Percentiles rank a stretch among this genome's conserved stretches.
Conservation (phyloP, 2,113 vertebrate genomes). For the Centropristis striata region DNA sequence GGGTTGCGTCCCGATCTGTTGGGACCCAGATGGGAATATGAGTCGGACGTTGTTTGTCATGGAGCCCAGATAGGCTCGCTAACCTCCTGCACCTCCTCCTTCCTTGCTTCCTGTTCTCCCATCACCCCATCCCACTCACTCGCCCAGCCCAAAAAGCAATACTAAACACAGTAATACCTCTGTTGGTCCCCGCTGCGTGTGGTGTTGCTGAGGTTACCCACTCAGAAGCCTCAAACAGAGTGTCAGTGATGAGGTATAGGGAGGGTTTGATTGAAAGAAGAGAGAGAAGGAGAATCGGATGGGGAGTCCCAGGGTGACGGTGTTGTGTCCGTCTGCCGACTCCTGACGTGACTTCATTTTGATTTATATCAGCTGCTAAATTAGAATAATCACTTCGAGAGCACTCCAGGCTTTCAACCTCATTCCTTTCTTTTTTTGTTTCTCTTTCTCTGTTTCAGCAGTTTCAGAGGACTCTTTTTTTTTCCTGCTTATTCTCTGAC, state of each 20-base stretch:
- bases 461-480: conserved; percentile 11
- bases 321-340: conserved; percentile 91
- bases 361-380: conserved; percentile 98
- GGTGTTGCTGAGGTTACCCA: conserved; percentile 84
- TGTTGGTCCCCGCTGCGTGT: conserved; percentile 79
- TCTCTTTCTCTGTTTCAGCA: conserved; percentile 32
- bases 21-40: conserved; percentile 69
- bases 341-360: conserved; percentile 96
- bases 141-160: conserved; percentile 73
- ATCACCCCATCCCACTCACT: conserved; percentile 42
- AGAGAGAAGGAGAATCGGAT: conserved; percentile 42
- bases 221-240: conserved; percentile 73
- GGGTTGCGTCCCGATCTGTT: conserved; percentile 56
- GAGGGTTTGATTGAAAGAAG: conserved; percentile 51
- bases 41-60: conserved; percentile 63
- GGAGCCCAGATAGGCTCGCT: conserved; percentile 64
- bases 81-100: conserved; percentile 56
- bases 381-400: conserved; percentile 98
- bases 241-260: conserved; percentile 48
- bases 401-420: conserved; percentile 87
- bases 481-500: conserved; percentile 6
- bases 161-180: conserved; percentile 76
- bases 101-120: conserved; percentile 47
- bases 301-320: conserved; percentile 83
- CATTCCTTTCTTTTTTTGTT: conserved; percentile 83